Evolutionary conservation across 2,888 invertebrate genomes (phyloP), one percentile per base, ranked within the genome.

Genomic region (Aphidius colemani): DNA sequence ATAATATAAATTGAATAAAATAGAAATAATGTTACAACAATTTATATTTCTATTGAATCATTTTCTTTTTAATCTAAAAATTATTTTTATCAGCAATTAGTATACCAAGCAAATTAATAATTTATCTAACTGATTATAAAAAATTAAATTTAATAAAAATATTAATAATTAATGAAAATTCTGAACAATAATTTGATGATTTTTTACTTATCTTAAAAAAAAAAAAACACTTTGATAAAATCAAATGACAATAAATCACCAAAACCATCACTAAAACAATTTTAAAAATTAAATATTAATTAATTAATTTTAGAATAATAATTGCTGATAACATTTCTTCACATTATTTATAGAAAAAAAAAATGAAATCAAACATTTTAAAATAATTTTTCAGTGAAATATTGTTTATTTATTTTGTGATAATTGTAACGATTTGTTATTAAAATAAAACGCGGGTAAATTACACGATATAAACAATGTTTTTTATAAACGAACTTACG

Each of bases 401-500:
- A 46, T 48, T 18, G 13, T 18, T 40, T 18, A 57, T 46, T 46
- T 10, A 57, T 40, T 45, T 57, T 57, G 30, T n/a, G 45, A 51
- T 43, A 13, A 4, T 56, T 41, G 51, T 51, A 46, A 53, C 45
- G 13, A 18, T 49, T 18, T 59, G 30, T 8, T 49, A 50, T 44
- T 53, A 45, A 41, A 48, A 44, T 48, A 18, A 50, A 53, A 51
- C 57, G 56, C 53, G 56, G 61, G 59, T 48, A 60, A 56, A 2
- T 1, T 59, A 43, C 59, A 50, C 63, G 58, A 43, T 67, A 13
- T 60, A 66, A n/a, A n/a, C 59, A 66, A 66, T 63, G 67, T 58
- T 66, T 62, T 64, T 64, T 62, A 63, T 46, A 69, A 30, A 68
- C 71, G 67, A 71, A 81, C 81, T 81, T 81, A 81, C 81, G 80